A percentile compares a stretch with the other conserved stretches of the same genome.
These are phyloP conservation scores for Nestor notabilis DNA, from an alignment of 2,113 vertebrate genomes.

Conservation along the genomic window DNA sequence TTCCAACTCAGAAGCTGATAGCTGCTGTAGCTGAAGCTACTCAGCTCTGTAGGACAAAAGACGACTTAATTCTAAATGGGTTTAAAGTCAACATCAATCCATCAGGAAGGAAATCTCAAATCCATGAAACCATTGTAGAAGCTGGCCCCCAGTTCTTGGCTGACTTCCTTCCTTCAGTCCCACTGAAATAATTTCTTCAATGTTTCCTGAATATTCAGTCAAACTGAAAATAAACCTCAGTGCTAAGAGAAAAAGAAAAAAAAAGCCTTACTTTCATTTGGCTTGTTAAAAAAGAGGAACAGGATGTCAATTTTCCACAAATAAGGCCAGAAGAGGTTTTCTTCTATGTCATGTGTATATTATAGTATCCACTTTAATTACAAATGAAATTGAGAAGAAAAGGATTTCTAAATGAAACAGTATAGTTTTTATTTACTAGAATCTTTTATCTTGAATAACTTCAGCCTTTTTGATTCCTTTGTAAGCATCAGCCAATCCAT, in stretches of 20 bases:
- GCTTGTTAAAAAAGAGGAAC: neutral
- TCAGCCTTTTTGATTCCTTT: neutral
- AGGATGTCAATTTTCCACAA: neutral
- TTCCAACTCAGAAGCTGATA: neutral
- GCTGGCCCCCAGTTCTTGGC: neutral
- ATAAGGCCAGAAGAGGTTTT: neutral
- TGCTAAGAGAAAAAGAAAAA: neutral
- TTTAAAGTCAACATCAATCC: neutral
- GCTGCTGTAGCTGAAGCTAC: neutral
- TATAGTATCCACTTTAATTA: neutral
- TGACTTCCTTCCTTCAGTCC: neutral
- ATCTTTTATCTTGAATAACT: neutral
- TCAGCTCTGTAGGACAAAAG: neutral
- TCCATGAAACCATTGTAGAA: neutral
- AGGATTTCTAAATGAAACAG: neutral
- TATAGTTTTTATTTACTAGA: neutral
- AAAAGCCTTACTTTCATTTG: neutral
- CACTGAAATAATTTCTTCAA: neutral
- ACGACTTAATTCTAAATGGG: neutral
- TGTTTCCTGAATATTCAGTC: neutral
- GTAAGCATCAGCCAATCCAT: neutral
- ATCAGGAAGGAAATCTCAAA: neutral
- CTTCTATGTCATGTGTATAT: neutral
- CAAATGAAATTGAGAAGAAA: neutral
- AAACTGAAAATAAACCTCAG: neutral